Evolutionary conservation across 2,797 vertebrate genomes (phyloP), one percentile per base, ranked within the genome.

Genomic region (Enteromius unitaeniatus): DNA sequence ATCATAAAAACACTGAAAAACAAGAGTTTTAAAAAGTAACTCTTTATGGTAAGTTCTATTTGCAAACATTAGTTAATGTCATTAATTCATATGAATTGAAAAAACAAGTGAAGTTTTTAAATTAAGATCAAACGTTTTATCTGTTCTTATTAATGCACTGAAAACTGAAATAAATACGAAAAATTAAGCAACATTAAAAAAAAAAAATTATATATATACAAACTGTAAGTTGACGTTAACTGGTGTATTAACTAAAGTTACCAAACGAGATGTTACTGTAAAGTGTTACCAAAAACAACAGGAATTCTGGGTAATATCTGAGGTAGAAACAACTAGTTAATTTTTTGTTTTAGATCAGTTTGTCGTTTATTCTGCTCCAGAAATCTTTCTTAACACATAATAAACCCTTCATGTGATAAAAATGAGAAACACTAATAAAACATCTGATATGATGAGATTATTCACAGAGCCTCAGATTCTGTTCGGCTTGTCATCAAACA

Each of bases 251-350:
- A 17, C 14, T 31, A 17, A 62, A 14, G 23, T 28, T 28, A 62
- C 14, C 23, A 26, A 14, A 64, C 3, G 14, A 64, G 26, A 64
- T 14, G 14, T 31, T 31, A 64, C 11, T 64, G 26, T 64, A 64
- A 31, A 64, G 60, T 8, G 60, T n/a, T 62, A 62, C 58, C 2
- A 28, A 28, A 60, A 21, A 26, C 15, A 34, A 6, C 8, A 51
- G 47, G 26, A 21, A 74, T 74, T 74, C 47, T 53, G 28, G 72
- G 47, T 53, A 53, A 53, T 34, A 11, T 31, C 4, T 37, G 73
- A 75, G 73, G 73, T 75, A 75, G 31, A 55, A 37, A 19, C 28
- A 37, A 28, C 49, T 74, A 34, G 47, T 31, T 73, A 6, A 28
- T 17, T 26, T 23, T 60, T 6, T 3, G 4, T 23, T 69, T 68